phyloP scores from a whole-genome alignment of 1,140 invertebrate genomes.

The Temnothorax longispinosus region DNA sequence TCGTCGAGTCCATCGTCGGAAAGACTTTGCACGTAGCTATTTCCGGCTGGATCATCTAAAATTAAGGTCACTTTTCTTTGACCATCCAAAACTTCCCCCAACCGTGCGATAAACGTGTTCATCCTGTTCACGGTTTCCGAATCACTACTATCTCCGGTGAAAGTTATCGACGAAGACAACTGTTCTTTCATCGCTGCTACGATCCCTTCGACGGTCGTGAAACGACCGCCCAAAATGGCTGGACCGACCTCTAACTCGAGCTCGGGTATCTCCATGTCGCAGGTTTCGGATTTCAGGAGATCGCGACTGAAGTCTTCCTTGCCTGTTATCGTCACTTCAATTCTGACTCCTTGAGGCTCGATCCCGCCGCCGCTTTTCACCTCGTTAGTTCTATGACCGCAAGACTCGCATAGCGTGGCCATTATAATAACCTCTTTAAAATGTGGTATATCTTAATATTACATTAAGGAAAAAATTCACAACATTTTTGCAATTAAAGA shows the following conservation, averaged over 20 bases:
- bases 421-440: constrained; percentile 99
- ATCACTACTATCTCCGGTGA: constrained; percentile 90
- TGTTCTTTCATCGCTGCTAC: constrained; percentile 90
- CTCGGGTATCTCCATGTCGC: constrained; percentile 94
- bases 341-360: constrained; percentile 92
- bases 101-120: constrained; percentile 88
- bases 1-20: constrained; percentile 91
- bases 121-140: constrained; percentile 86
- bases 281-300: constrained; percentile 98
- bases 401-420: constrained; percentile 96
- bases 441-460: constrained; percentile 93
- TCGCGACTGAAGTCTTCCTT: constrained; percentile 95
- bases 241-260: constrained; percentile 95
- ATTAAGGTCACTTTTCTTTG: constrained; percentile 91
- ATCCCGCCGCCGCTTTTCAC: constrained; percentile 98
- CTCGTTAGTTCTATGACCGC: constrained; percentile 96
- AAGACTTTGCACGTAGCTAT: constrained; percentile 97
- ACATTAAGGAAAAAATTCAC: constrained; percentile 70
- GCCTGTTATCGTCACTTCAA: constrained; percentile 91
- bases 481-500: constrained; percentile 26
- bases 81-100: constrained; percentile 90
- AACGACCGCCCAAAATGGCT: constrained; percentile 95
- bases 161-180: constrained; percentile 89
- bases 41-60: constrained; percentile 98
- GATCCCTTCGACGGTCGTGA: constrained; percentile 97